Conservation (phyloP, 2,888 invertebrate genomes). For the Ctena decussata region DNA sequence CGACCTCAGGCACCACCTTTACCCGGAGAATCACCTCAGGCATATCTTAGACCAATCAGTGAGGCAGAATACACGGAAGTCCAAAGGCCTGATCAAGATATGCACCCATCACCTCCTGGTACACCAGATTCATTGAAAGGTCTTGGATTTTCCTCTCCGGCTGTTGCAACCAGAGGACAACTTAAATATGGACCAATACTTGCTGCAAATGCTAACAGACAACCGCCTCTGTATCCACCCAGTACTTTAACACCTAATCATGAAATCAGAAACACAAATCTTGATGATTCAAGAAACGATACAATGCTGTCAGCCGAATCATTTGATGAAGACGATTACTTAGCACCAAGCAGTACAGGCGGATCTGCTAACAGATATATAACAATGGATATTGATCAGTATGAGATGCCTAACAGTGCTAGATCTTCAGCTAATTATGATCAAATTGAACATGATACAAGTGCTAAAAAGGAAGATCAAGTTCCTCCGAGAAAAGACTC, state of each 20-base stretch:
- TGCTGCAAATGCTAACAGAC: conserved; percentile 39
- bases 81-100: background rate
- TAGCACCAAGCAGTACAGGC: background rate
- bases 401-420: conserved; percentile 56
- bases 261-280: too few relatives aligned
- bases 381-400: conserved; percentile 2
- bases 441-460: conserved; percentile 22
- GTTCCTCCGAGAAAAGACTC: background rate
- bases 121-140: conserved; percentile 21
- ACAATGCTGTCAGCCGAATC: background rate
- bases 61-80: background rate
- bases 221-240: background rate
- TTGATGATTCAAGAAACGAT: background rate
- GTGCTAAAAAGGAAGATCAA: background rate
- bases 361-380: background rate
- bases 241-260: background rate
- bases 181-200: conserved; percentile 62
- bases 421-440: conserved; percentile 40
- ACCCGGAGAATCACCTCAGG: conserved; percentile 39
- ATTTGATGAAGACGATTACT: background rate
- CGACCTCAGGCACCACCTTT: conserved; percentile 36
- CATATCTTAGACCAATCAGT: conserved; percentile 50
- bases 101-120: conserved; percentile 10
- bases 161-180: conserved; percentile 54
- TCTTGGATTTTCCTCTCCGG: conserved; percentile 7